Base-by-base conservation (phyloP, 2,113 vertebrate species). In the Platichthys flesus region DNA sequence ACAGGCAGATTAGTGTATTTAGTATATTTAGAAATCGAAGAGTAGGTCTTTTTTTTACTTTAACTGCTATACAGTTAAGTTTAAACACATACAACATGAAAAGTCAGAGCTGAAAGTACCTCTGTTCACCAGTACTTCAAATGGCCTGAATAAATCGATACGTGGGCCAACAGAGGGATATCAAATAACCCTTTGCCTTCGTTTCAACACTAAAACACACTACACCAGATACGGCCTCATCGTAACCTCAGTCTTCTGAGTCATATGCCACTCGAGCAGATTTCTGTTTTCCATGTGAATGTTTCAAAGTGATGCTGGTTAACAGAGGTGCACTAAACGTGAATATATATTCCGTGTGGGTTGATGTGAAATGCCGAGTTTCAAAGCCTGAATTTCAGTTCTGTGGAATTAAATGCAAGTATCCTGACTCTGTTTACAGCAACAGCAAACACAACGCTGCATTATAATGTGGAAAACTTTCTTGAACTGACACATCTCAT, bases 291-390 rank as follows among this genome's bases (percentile, higher is more conserved):
- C n/a, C 52, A n/a, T 23, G 1, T 55, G 52, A 55, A 55, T 55
- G 52, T 55, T 9, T 31, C 2, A 12, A 45, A 4, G 42, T 45
- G 42, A 15, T 13, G 42, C 42, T 15, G 49, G 4, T 16, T 20
- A 20, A 20, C 45, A 52, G 9, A 59, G 35, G 35, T 37, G 9
- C 9, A 37, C 8, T 37, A 37, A 9, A 37, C 35, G 35, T 37
- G 35, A 37, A 13, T 71, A 74, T 14, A 60, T 8, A 37, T 85
- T 88, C 80, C 67, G 1, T 58, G 71, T 40, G 86, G 72, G 79
- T 55, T 55, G 52, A 4, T 57, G 21, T 45, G 76, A 88, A 85
- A 75, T 67, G 56, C 62, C 13, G 10, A 45, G 42, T 52, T 47
- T 16, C 5, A 47, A 5, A 16, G 16, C 45, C 51, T 55, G 5